Percentiles rank a stretch among this genome's conserved stretches.
Evolutionary conservation across 37 sponge, comb jelly and placozoan genomes (phyloP).

Genomic region (Aphrocallistes beatrix): DNA sequence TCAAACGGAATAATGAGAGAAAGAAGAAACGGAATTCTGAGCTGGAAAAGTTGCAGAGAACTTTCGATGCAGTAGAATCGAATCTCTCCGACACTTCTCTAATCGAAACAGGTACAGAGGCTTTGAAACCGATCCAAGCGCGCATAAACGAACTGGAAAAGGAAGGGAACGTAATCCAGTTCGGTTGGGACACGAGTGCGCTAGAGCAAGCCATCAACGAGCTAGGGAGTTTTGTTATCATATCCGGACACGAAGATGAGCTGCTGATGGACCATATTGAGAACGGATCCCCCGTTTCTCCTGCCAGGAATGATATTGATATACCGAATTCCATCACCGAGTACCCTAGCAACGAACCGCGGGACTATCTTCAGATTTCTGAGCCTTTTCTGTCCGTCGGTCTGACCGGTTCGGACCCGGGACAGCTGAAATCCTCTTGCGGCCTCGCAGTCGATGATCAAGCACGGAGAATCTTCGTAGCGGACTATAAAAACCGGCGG

Average conservation of each 20-base stretch:
- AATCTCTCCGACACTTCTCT: background rate
- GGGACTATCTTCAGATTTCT: background rate
- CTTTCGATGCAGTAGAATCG: background rate
- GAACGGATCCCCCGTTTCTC: background rate
- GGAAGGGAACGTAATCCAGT: conserved; percentile 5
- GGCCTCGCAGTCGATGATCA: background rate
- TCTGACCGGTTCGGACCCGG: background rate
- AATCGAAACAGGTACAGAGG: background rate
- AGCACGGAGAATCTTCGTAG: background rate
- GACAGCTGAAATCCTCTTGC: background rate
- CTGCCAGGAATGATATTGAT: background rate
- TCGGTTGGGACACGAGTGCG: background rate
- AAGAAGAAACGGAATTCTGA: background rate
- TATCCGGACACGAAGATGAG: background rate
- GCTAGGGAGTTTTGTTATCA: background rate
- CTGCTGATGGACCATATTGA: background rate
- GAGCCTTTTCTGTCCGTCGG: background rate
- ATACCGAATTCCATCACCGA: background rate
- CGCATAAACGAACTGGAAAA: background rate
- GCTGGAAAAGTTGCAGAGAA: background rate
- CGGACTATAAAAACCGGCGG: background rate
- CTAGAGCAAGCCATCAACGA: conserved; percentile 5
- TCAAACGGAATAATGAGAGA: background rate
- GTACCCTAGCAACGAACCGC: background rate
- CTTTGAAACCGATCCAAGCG: background rate